Conservation (phyloP, 1,140 invertebrate genomes). For the Babylonia areolata region DNA sequence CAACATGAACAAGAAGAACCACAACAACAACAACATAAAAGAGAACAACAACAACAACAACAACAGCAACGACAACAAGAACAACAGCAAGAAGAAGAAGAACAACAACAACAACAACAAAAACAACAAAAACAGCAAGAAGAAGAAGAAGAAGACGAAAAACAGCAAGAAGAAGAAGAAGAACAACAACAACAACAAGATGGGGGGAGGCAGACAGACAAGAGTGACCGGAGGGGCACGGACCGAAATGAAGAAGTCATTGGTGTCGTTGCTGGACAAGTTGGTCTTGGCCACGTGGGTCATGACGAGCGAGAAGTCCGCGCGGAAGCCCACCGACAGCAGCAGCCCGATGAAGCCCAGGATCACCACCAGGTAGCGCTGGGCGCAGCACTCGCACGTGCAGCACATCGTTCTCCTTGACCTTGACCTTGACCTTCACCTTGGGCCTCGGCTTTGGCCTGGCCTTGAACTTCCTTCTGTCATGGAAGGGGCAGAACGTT, state of each 20-base stretch:
- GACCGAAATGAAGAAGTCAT: conserved; percentile 3
- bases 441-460: background rate
- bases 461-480: background rate
- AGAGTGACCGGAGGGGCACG: background rate
- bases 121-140: no score
- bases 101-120: no score
- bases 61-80: no score
- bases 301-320: conserved; percentile 54
- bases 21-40: no score
- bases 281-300: conserved; percentile 46
- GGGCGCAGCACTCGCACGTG: conserved; percentile 26
- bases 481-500: background rate
- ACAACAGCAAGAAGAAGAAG: no score
- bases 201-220: no score
- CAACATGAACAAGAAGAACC: no score
- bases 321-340: conserved; percentile 49
- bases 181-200: no score
- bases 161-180: no score
- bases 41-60: no score
- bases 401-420: background rate
- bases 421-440: background rate
- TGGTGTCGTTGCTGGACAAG: background rate
- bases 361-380: conserved; percentile 47
- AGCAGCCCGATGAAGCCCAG: conserved; percentile 55
- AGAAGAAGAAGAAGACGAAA: no score